A percentile compares a stretch with the other conserved stretches of the same genome.
phyloP scores from a whole-genome alignment of 2,797 vertebrate species.

The Myotis myotis region DNA sequence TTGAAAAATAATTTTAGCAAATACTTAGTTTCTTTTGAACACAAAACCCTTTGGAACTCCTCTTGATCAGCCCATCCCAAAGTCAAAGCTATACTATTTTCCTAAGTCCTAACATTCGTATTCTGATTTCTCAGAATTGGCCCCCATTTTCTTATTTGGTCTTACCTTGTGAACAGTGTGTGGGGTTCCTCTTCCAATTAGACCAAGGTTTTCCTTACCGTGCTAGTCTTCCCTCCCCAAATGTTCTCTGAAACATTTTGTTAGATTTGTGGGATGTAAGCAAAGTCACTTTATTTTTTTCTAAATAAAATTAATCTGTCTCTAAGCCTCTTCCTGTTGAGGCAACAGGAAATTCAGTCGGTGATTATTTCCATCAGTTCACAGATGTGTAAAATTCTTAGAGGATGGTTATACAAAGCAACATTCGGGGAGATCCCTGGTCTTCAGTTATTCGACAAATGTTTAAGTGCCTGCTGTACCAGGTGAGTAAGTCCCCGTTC shows the following conservation, averaged over 20 bases:
- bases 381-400: background rate
- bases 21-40: background rate
- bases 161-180: background rate
- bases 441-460: background rate
- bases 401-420: background rate
- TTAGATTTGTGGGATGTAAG: conserved; percentile 4
- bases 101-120: background rate
- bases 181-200: background rate
- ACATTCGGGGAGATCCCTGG: background rate
- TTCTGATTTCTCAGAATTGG: background rate
- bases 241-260: conserved; percentile 26
- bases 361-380: background rate
- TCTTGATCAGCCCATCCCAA: background rate
- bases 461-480: background rate
- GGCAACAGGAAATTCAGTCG: background rate
- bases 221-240: background rate
- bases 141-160: background rate
- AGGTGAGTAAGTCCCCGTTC: background rate
- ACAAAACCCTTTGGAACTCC: background rate
- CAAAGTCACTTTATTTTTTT: conserved; percentile 21
- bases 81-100: background rate
- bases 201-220: background rate
- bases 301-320: background rate
- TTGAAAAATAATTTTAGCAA: background rate
- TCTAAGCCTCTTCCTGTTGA: background rate